These are phyloP conservation scores for Ericerus pela DNA, from an alignment of 1,140 invertebrate species.

Conservation along the genomic window DNA sequence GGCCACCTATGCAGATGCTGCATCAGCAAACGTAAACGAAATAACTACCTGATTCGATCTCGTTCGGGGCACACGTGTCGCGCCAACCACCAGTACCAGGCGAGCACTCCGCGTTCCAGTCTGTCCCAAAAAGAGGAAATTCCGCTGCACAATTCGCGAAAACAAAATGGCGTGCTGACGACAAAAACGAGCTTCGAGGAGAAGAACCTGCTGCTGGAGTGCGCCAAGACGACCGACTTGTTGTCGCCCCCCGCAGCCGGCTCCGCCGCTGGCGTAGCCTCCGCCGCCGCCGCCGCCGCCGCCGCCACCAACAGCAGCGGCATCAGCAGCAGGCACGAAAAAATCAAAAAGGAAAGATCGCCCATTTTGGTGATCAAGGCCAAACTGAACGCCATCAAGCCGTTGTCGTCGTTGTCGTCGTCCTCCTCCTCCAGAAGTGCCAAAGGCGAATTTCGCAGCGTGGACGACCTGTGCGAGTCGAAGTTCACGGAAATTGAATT, in stretches of 20 bases:
- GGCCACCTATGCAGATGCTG: not conserved
- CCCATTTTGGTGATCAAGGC: not conserved
- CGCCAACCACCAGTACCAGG: not conserved
- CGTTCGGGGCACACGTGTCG: not conserved
- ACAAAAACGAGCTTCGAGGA: not conserved
- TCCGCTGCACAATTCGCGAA: not conserved
- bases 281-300: too few relatives aligned
- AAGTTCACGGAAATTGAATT: conserved; percentile 3
- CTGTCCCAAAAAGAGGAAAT: conserved; percentile 5
- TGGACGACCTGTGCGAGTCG: not conserved
- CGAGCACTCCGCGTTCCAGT: not conserved
- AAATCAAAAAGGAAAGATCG: conserved; percentile 2
- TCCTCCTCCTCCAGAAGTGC: too few relatives aligned
- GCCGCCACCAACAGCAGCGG: not conserved
- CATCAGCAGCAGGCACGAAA: not conserved
- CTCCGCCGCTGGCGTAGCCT: too few relatives aligned
- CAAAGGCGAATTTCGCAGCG: conserved; percentile 2
- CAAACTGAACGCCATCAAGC: not conserved
- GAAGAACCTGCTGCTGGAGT: too few relatives aligned
- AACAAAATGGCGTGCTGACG: not conserved
- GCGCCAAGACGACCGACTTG: too few relatives aligned
- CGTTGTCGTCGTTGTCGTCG: not conserved
- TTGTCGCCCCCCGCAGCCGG: too few relatives aligned
- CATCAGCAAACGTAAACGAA: not conserved
- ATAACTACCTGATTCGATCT: not conserved